These are phyloP conservation scores for Acipenser oxyrinchus DNA, from an alignment of 2,797 vertebrate genomes.

Conservation along the genomic window DNA sequence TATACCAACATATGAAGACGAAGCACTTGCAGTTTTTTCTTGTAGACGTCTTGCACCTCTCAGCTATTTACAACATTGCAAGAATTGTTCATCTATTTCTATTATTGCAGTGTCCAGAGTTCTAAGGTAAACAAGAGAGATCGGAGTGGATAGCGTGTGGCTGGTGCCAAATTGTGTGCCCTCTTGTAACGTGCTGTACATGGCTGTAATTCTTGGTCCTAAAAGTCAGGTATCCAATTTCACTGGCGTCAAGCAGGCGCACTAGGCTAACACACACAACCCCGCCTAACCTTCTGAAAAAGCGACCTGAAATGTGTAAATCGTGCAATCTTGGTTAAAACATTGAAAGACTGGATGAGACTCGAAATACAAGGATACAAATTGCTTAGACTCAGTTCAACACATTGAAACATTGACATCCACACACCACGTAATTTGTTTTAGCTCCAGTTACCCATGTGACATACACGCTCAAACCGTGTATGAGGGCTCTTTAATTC, in stretches of 20 bases:
- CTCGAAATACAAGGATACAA: conserved; percentile 4
- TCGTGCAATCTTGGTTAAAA: conserved; percentile 7
- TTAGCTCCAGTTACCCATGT: conserved; percentile 4
- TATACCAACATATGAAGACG: too few species aligned
- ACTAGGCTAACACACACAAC: conserved; percentile 35
- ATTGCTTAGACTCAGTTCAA: neutral
- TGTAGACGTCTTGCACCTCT: neutral
- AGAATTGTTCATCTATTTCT: neutral
- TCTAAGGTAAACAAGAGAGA: conserved; percentile 1
- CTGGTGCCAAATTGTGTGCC: conserved; percentile 10
- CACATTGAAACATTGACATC: neutral
- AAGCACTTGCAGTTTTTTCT: neutral
- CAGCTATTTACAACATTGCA: neutral
- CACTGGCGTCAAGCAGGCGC: conserved; percentile 67
- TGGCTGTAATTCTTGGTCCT: conserved; percentile 50
- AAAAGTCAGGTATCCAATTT: conserved; percentile 59
- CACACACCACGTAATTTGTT: neutral
- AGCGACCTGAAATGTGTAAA: conserved; percentile 7
- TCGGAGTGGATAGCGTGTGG: neutral
- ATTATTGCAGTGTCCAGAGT: neutral
- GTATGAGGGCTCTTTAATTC: conserved; percentile 4
- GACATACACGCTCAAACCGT: conserved; percentile 6
- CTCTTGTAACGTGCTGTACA: conserved; percentile 25
- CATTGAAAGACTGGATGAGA: neutral
- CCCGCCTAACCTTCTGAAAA: conserved; percentile 41